Evolutionary conservation across 2,888 invertebrate species (phyloP), one percentile per base, ranked within the genome.

Genomic region (Tiliacea aurago): DNA sequence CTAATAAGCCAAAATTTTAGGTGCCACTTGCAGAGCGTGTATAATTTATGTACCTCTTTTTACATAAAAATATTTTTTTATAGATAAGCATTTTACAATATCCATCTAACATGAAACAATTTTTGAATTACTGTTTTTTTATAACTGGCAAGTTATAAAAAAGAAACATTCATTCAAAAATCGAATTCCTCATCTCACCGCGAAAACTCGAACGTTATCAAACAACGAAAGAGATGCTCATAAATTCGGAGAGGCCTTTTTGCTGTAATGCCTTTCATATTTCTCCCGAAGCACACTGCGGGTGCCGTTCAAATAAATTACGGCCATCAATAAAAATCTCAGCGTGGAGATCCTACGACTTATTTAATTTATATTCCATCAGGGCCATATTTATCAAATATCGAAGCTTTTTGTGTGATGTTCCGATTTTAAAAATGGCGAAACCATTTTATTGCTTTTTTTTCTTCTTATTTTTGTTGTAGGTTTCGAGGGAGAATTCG

Each of bases 281-380:
- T 95, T 95, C 95, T 95, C 92, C 91, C 90, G 92, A 90, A 93
- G 94, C 93, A 95, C 94, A 94, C 94, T 95, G 95, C 93, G 95
- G 95, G 95, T 90, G 93, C 94, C 94, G 95, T 93, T 95, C 94
- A 95, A 95, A 95, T 95, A 95, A 96, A 96, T 96, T 96, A 95
- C 94, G 88, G 90, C 94, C 94, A 95, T 96, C 96, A 95, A 96
- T 96, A 96, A 96, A 95, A 96, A 95, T 95, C 95, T 93, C 92
- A 91, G 90, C 93, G 93, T 92, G 87, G 90, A 93, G 93, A 95
- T 95, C 93, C 94, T 88, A 90, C 92, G 95, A 95, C 95, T 96
- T 96, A 96, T 95, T 95, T 95, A 95, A 96, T 96, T 96, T 95
- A 95, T 95, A 95, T 95, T 96, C 95, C 94, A 95, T 95, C 94